Conservation (phyloP, 2,797 vertebrate species). For the Chelidonichthys spinosus region DNA sequence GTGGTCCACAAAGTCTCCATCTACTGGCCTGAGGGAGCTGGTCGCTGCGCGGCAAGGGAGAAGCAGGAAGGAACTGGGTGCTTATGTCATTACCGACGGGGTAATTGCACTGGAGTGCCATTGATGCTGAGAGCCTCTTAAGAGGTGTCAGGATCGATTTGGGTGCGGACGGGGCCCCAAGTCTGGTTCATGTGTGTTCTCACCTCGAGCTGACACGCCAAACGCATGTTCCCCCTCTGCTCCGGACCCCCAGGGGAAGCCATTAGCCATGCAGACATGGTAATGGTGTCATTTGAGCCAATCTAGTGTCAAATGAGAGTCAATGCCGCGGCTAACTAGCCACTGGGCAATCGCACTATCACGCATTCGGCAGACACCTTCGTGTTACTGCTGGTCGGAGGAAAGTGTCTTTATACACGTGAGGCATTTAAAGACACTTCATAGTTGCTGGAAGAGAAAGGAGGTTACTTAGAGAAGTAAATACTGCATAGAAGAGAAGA, state of each 20-base stretch:
- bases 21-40: constrained; percentile 67
- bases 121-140: constrained; percentile 83
- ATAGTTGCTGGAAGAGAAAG: constrained; percentile 36
- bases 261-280: constrained; percentile 86
- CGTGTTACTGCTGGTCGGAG: constrained; percentile 45
- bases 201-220: constrained; percentile 83
- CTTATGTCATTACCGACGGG: constrained; percentile 83
- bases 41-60: constrained; percentile 41
- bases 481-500: constrained; percentile 67
- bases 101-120: constrained; percentile 83
- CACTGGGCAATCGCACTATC: constrained; percentile 70
- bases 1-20: constrained; percentile 44
- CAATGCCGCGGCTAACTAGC: constrained; percentile 73
- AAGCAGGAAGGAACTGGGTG: constrained; percentile 81
- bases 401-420: constrained; percentile 44
- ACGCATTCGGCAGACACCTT: constrained; percentile 50
- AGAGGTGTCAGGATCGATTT: constrained; percentile 84
- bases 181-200: constrained; percentile 87
- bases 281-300: constrained; percentile 87
- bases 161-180: constrained; percentile 66
- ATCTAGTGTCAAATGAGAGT: constrained; percentile 81
- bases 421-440: not conserved
- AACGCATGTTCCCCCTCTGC: constrained; percentile 77
- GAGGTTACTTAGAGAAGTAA: constrained; percentile 48
- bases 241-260: constrained; percentile 73